Conservation (phyloP, 1,140 invertebrate genomes). For the Leptinotarsa undecemlineata region DNA sequence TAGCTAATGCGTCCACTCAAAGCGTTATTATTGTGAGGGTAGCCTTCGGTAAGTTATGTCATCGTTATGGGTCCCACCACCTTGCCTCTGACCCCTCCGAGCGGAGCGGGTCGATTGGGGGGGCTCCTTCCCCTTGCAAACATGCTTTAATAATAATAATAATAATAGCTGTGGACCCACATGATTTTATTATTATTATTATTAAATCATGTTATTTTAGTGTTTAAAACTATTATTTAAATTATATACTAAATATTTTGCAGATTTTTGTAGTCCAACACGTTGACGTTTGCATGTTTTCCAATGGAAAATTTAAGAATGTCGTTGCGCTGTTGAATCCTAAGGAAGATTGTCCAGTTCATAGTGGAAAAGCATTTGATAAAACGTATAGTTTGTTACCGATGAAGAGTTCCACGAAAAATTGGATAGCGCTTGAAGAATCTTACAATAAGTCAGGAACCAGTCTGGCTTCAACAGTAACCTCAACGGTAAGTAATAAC, state of each 20-base stretch:
- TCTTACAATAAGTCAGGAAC: conserved; percentile 71
- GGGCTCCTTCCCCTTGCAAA: too few relatives aligned
- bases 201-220: too few relatives aligned
- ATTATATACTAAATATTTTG: neutral
- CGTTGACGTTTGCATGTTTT: conserved; percentile 99
- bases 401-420: conserved; percentile 76
- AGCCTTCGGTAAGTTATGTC: too few relatives aligned
- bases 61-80: too few relatives aligned
- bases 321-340: conserved; percentile 87
- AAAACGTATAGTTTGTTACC: conserved; percentile 70
- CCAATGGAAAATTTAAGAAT: conserved; percentile 98
- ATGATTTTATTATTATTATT: too few relatives aligned
- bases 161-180: too few relatives aligned
- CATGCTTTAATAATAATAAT: too few relatives aligned
- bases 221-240: too few relatives aligned
- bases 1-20: too few relatives aligned
- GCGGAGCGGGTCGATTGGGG: too few relatives aligned
- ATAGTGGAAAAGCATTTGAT: conserved; percentile 64
- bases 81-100: too few relatives aligned
- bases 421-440: conserved; percentile 81
- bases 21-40: too few relatives aligned
- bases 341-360: conserved; percentile 67
- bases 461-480: conserved; percentile 70
- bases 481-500: conserved; percentile 59
- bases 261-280: conserved; percentile 90